Evolutionary conservation across 2,113 vertebrate species (phyloP).

Genomic region (Chionodraco myersi): DNA sequence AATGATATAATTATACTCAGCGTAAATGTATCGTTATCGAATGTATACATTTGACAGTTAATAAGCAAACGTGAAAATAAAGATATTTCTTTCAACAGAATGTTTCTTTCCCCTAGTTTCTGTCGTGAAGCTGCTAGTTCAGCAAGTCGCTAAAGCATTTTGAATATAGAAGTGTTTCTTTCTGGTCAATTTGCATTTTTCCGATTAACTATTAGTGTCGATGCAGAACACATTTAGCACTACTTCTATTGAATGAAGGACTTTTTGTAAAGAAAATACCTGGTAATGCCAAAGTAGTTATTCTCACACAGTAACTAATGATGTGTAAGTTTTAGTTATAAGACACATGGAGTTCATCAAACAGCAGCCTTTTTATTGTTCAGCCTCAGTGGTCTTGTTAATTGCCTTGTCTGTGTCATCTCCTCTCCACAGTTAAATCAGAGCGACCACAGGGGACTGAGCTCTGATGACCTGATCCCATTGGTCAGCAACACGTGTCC

Average conservation of each 20-base stretch:
- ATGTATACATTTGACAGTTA: neutral
- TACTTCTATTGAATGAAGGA: neutral
- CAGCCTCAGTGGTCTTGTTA: no score
- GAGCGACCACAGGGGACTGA: neutral
- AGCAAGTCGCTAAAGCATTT: no score
- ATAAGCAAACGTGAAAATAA: neutral
- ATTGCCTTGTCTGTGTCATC: no score
- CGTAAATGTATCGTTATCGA: no score
- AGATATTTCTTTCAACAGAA: neutral
- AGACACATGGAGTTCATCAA: neutral
- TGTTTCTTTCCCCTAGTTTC: neutral
- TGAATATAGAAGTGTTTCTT: neutral
- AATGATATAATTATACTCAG: neutral
- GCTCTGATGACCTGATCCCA: neutral
- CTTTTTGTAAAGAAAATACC: neutral
- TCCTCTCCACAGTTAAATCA: neutral
- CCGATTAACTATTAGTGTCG: no score
- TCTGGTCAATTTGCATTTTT: neutral
- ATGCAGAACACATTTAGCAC: no score
- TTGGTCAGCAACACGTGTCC: neutral
- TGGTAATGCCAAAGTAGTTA: no score
- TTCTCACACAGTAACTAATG: neutral
- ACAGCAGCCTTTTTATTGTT: neutral
- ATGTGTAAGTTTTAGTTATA: neutral
- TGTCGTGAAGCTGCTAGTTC: neutral